Base-by-base conservation (phyloP, 1,140 invertebrate genomes). In the Pseudomyrmex dendroicus region DNA sequence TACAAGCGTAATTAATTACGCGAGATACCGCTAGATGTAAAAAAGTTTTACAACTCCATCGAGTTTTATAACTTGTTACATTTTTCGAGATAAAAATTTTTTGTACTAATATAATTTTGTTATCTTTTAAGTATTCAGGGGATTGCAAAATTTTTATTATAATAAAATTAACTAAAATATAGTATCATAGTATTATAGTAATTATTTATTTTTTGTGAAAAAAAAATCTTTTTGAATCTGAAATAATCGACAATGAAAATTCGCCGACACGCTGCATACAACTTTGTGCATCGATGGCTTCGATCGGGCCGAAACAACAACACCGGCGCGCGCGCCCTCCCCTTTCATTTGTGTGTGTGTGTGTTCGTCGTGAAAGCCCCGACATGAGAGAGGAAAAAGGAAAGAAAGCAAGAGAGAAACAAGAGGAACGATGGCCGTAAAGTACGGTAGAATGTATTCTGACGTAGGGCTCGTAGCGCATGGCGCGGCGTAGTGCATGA, bases 361-460 rank as follows among this genome's bases (percentile, higher is more conserved):
- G 46, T 22, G n/a, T 15, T 56, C 20, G 54, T 8, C 25, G 50
- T 59, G 17, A 20, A 59, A 59, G 44, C 22, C n/a, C 22, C 25
- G 22, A 2, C 12, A 1, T 5, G 61, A 61, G 56, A 57, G 25
- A 17, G 12, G 56, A 46, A 2, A 4, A 56, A 12, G 56, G 54
- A 2, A 4, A 56, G 15, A 52, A 15, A 64, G 61, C 22, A 57
- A 67, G 57, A n/a, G 20, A 25, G 59, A 57, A 15, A 82, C 63
- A 63, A 50, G n/a, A 22, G 48, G 17, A 66, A 20, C 76, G 57
- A 20, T 50, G 82, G 82, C 87, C 86, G 88, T 89, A 90, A 88
- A 89, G 84, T 85, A 89, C 87, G 88, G 90, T 87, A 91, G 90
- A 93, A 93, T 92, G 90, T 87, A 89, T 90, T 92, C 91, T 93